These are phyloP conservation scores for Hydrophis major DNA, from an alignment of 2,797 vertebrate species.

Conservation along the genomic window DNA sequence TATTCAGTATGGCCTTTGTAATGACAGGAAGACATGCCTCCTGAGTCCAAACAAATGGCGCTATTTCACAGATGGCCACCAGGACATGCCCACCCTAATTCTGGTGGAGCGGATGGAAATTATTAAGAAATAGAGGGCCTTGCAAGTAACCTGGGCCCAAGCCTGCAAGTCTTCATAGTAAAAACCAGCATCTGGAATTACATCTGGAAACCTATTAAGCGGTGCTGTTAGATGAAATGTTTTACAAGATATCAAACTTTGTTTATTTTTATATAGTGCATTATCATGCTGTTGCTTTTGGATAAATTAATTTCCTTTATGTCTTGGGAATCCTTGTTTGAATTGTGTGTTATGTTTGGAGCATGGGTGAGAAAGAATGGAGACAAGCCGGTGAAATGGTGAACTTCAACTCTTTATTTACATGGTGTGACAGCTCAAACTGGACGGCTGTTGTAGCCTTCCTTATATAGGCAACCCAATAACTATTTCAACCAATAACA, in stretches of 20 bases:
- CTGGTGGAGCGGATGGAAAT: neutral
- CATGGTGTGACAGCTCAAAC: no score
- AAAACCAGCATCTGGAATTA: neutral
- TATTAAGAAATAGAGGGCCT: neutral
- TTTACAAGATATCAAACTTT: conserved; percentile 74
- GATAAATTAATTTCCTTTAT: conserved; percentile 75
- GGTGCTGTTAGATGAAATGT: conserved; percentile 52
- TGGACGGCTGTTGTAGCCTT: no score
- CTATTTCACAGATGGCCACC: neutral
- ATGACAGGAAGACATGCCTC: neutral
- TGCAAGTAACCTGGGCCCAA: neutral
- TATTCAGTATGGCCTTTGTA: neutral
- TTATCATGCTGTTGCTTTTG: conserved; percentile 74
- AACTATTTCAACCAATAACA: no score
- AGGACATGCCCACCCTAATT: neutral
- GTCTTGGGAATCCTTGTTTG: conserved; percentile 68
- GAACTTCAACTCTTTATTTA: no score
- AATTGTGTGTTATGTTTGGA: conserved; percentile 48
- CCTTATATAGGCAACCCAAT: no score
- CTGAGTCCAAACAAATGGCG: neutral
- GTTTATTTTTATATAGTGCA: conserved; percentile 71
- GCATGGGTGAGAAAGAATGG: no score
- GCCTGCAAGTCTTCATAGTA: neutral
- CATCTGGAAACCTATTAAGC: neutral
- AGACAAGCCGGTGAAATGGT: no score